Conservation (phyloP, 2,797 vertebrate genomes). For the Sebastes itinus region DNA sequence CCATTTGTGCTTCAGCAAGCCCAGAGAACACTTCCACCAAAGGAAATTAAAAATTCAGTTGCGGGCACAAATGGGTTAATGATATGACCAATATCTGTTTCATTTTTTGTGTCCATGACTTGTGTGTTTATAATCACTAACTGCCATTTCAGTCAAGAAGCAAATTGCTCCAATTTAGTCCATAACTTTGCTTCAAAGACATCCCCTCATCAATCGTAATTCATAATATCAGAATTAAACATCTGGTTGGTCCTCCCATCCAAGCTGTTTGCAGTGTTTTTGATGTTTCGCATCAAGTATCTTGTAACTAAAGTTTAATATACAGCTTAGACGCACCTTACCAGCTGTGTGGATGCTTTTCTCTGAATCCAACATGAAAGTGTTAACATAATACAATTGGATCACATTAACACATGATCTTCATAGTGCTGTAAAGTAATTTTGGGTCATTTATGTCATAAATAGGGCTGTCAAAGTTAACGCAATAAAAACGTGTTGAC, state of each 20-base stretch:
- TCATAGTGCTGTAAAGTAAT: background rate
- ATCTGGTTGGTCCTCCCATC: conserved; percentile 56
- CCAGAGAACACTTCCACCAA: background rate
- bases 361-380: background rate
- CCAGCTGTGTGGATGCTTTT: conserved; percentile 39
- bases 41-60: background rate
- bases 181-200: conserved; percentile 18
- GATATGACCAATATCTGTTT: background rate
- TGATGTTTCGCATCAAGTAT: conserved; percentile 43
- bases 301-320: conserved; percentile 10
- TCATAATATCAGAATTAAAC: conserved; percentile 41
- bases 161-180: conserved; percentile 32
- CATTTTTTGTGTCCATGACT: background rate
- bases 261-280: conserved; percentile 55
- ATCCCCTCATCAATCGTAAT: conserved; percentile 54
- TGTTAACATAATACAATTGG: background rate
- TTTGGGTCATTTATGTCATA: background rate
- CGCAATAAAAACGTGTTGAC: no score
- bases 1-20: background rate
- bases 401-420: background rate
- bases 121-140: conserved; percentile 22
- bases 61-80: background rate
- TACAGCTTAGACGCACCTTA: conserved; percentile 32
- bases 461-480: no score
- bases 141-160: conserved; percentile 11